Conservation (phyloP, 2,888 invertebrate species). For the Plebejus argus region DNA sequence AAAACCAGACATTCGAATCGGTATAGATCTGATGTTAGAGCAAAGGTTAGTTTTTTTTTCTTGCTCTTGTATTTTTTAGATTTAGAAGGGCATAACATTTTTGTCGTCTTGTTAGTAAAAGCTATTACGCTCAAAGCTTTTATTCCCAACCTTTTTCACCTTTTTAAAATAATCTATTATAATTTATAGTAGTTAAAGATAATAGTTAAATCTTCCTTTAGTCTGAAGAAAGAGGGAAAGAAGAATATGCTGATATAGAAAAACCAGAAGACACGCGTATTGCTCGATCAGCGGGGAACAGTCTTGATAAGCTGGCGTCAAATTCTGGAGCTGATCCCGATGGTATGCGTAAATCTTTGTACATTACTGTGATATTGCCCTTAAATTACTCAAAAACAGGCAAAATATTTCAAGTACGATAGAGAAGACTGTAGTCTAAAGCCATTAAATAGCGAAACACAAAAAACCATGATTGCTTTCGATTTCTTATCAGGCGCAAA, state of each 20-base stretch:
- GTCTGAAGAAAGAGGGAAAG: constrained; percentile 88
- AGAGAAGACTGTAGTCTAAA: not conserved
- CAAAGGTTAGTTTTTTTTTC: constrained; percentile 80
- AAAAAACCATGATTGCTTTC: not conserved
- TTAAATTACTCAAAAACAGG: no score
- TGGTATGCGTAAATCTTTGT: constrained; percentile 50
- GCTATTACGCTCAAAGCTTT: no score
- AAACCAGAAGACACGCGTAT: constrained; percentile 77
- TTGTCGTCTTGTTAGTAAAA: no score
- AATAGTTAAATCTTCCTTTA: constrained; percentile 44
- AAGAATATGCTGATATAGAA: constrained; percentile 80
- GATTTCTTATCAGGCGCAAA: not conserved
- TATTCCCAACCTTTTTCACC: no score
- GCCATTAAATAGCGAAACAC: not conserved
- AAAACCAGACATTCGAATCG: constrained; percentile 84
- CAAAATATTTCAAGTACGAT: not conserved
- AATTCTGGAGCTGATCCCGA: constrained; percentile 84
- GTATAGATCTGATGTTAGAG: constrained; percentile 87
- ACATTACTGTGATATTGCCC: no score
- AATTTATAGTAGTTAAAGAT: not conserved
- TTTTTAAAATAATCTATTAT: no score
- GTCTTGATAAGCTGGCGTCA: constrained; percentile 84
- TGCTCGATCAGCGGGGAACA: constrained; percentile 87
- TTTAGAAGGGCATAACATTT: not conserved
- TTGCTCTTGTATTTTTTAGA: not conserved